Evolutionary conservation across 1,140 invertebrate genomes (phyloP), one percentile per base, ranked within the genome.

Genomic region (Plectrocnemia conspersa): DNA sequence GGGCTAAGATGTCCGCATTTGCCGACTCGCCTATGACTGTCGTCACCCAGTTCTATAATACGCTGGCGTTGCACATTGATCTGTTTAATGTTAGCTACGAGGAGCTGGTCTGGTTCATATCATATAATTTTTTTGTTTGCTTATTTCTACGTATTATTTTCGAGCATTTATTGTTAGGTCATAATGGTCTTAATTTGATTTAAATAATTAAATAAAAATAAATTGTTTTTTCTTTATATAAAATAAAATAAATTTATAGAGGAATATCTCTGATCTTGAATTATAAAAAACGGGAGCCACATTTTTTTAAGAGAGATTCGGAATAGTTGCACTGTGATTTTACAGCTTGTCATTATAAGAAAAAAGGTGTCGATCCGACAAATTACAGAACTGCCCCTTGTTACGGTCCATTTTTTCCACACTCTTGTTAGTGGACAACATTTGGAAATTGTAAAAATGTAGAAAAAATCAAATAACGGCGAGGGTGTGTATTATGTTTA

Each of bases 281-380:
- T 19, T 48, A 35, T 24, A 24, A 13, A 21, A 45, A 44, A 32
- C 22, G 6, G 21, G 18, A 38, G 41, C 48, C 22, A n/a, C 11
- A 4, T 25, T 53, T 13, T 23, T 3, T 2, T 10, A 10, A 9
- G 23, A 57, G 52, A 48, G 23, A 57, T 57, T 47, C 52, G 55
- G 24, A 21, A 22, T 35, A 41, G 41, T 19, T 23, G 13, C 36
- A 25, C 27, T 23, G 25, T 7, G 24, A 19, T 35, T 41, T 32
- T 29, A 24, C 54, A 46, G 27, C n/a, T 48, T 54, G 56, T 58
- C 56, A 58, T 58, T 58, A 58, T 48, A 40, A 27, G 16, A 32
- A 16, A 33, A 45, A 50, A 58, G 56, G 56, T 58, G 56, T 58
- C 49, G 56, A 45, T 44, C 56, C 56, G 56, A 35, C 50, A 58